Evolutionary conservation across 2,113 vertebrate species (phyloP).

Genomic region (Collichthys lucidus): DNA sequence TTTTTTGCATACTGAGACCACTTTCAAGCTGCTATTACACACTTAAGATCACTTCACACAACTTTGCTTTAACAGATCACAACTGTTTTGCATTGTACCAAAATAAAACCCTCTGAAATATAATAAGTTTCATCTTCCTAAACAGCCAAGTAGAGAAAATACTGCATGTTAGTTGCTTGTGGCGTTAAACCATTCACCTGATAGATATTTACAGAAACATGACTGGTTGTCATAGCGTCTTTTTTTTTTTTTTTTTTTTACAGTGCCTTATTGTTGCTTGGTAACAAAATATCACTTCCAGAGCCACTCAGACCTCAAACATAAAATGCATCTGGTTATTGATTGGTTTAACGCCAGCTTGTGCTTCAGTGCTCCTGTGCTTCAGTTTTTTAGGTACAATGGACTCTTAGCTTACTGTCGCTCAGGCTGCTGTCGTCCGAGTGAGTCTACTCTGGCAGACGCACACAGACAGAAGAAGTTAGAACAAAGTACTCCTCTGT

Average conservation of each 20-base stretch:
- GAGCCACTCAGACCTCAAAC: conserved; percentile 12
- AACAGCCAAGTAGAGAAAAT: conserved; percentile 32
- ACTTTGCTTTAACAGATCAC: not conserved
- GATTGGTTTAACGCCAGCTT: conserved; percentile 20
- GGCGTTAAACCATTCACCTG: conserved; percentile 24
- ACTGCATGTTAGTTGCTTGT: conserved; percentile 32
- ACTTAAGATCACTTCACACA: conserved; percentile 11
- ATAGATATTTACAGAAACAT: conserved; percentile 46
- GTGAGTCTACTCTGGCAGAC: conserved; percentile 11
- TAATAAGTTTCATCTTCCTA: conserved; percentile 1
- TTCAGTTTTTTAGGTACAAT: conserved; percentile 22
- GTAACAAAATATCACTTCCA: conserved; percentile 52
- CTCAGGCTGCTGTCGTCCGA: conserved; percentile 37
- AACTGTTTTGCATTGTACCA: not conserved
- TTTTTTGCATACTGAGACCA: conserved; percentile 49
- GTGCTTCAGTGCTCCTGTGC: conserved; percentile 56
- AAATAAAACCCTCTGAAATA: conserved; percentile 2
- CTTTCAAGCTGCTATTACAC: not conserved
- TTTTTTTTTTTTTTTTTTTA: not conserved
- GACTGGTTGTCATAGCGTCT: conserved; percentile 50
- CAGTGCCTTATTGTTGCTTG: conserved; percentile 46
- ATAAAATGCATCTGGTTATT: conserved; percentile 3
- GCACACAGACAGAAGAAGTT: conserved; percentile 21
- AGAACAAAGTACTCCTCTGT: not conserved
- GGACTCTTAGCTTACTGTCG: not conserved